A percentile compares a stretch with the other conserved stretches of the same genome.
These are phyloP conservation scores for Pogoniulus pusillus DNA, from an alignment of 2,797 vertebrate species.

Conservation along the genomic window DNA sequence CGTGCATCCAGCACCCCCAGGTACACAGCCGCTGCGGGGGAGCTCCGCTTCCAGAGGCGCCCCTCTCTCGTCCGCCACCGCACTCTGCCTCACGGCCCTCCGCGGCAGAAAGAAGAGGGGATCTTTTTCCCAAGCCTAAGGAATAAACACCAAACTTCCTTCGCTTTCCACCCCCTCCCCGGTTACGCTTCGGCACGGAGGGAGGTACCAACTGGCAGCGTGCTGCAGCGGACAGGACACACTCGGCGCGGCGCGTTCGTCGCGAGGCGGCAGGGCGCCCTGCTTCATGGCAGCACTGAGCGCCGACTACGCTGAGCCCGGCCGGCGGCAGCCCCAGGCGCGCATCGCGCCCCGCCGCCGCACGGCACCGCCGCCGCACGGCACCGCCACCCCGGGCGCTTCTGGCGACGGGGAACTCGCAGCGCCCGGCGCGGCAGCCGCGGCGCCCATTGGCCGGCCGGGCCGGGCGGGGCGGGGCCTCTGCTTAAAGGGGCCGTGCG, in stretches of 20 bases:
- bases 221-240: background rate
- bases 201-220: constrained; percentile 24
- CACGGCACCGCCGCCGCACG: too few relatives aligned
- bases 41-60: background rate
- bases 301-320: background rate
- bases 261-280: background rate
- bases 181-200: background rate
- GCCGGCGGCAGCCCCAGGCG: background rate
- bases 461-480: constrained; percentile 45
- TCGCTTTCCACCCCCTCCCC: background rate
- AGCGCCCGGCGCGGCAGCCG: constrained; percentile 27
- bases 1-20: constrained; percentile 18
- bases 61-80: background rate
- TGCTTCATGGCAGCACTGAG: background rate
- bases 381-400: background rate
- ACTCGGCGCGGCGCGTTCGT: background rate
- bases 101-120: background rate
- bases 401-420: constrained; percentile 45
- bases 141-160: background rate
- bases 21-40: background rate
- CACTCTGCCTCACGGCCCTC: background rate
- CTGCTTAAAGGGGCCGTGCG: constrained; percentile 60
- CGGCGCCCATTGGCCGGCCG: constrained; percentile 43
- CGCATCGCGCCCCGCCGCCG: background rate
- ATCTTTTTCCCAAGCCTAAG: background rate